A percentile compares a stretch with the other conserved stretches of the same genome.
phyloP scores from a whole-genome alignment of 2,888 invertebrate species.

The Blomia tropicalis region DNA sequence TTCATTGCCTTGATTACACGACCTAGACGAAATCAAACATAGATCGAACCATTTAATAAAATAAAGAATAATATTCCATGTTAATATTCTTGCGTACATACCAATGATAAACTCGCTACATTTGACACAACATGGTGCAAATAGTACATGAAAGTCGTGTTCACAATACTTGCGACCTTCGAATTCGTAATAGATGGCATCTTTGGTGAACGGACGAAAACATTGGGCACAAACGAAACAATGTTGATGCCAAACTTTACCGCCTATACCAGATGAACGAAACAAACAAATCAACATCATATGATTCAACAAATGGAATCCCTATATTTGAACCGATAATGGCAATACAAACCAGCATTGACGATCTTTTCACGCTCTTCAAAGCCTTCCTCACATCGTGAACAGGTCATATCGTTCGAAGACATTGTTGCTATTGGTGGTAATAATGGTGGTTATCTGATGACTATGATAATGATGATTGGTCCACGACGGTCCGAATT shows the following conservation, averaged over 20 bases:
- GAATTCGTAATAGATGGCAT: conserved; percentile 43
- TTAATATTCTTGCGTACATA: background rate
- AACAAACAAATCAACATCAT: background rate
- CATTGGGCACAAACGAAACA: conserved; percentile 72
- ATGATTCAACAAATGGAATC: background rate
- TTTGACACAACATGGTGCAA: conserved; percentile 66
- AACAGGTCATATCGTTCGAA: conserved; percentile 43
- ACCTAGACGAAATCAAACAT: conserved; percentile 40
- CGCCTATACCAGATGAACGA: conserved; percentile 36
- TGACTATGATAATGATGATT: background rate
- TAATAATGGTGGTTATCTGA: background rate
- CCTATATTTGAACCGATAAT: too few species aligned
- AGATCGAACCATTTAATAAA: background rate
- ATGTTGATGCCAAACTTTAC: conserved; percentile 94
- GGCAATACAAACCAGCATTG: conserved; percentile 56
- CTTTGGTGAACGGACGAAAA: conserved; percentile 25
- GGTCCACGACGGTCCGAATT: background rate
- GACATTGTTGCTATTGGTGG: background rate
- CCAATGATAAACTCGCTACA: conserved; percentile 84
- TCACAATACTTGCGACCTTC: conserved; percentile 98
- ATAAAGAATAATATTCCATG: background rate
- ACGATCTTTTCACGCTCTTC: conserved; percentile 93
- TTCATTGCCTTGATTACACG: conserved; percentile 99
- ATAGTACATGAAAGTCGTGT: conserved; percentile 92
- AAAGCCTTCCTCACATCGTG: conserved; percentile 89